phyloP scores from a whole-genome alignment of 2,888 invertebrate genomes.

The Drosophila subsilvestris region DNA sequence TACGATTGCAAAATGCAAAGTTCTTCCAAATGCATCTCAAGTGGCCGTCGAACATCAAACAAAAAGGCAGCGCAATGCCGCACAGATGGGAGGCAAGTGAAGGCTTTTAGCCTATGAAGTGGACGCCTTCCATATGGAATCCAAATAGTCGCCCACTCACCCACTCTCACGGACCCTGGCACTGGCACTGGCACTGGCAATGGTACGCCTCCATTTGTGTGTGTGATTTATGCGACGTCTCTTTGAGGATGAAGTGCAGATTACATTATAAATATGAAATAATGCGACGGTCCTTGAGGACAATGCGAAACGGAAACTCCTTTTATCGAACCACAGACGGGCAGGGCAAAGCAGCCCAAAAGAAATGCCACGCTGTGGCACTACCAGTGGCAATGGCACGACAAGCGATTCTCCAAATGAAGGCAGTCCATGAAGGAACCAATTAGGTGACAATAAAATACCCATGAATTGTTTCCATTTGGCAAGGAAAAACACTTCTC shows the following conservation, averaged over 20 bases:
- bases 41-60: slow-evolving; percentile 74
- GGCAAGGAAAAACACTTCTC: too few relatives aligned
- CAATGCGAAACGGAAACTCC: slow-evolving; percentile 70
- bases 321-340: slow-evolving; percentile 43
- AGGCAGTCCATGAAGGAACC: neutral
- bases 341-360: slow-evolving; percentile 13
- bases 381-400: neutral
- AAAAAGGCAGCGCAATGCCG: slow-evolving; percentile 49
- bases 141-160: slow-evolving; percentile 49
- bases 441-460: neutral
- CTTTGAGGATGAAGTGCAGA: slow-evolving; percentile 76
- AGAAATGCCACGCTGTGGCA: slow-evolving; percentile 5
- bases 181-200: neutral
- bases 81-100: slow-evolving; percentile 40
- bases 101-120: slow-evolving; percentile 77
- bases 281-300: slow-evolving; percentile 71
- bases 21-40: slow-evolving; percentile 70
- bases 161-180: slow-evolving; percentile 4
- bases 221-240: slow-evolving; percentile 71
- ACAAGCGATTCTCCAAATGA: neutral
- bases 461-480: neutral
- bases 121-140: slow-evolving; percentile 55
- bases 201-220: slow-evolving; percentile 26
- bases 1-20: slow-evolving; percentile 35
- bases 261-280: slow-evolving; percentile 79